Conservation (phyloP, 2,888 invertebrate species). For the Syritta pipiens region DNA sequence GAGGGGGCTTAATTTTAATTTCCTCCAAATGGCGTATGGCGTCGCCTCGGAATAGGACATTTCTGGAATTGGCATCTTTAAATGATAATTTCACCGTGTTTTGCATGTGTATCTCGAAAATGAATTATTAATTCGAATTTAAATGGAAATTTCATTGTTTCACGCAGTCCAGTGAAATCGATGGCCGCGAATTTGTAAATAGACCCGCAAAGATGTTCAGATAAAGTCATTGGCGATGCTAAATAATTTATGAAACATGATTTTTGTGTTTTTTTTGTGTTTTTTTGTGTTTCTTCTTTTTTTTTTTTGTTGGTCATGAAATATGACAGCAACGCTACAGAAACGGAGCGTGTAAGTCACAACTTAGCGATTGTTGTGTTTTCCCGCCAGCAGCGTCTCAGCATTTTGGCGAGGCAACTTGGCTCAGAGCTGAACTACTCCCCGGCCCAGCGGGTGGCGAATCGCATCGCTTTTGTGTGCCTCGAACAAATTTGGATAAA, state of each 20-base stretch:
- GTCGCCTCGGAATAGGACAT: slow-evolving; percentile 21
- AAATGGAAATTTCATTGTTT: slow-evolving; percentile 34
- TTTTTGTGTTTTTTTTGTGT: too few species aligned
- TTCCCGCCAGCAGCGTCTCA: too few species aligned
- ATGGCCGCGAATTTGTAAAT: slow-evolving; percentile 35
- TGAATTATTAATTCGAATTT: slow-evolving; percentile 45
- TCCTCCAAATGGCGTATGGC: slow-evolving; percentile 29
- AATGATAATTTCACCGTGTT: slow-evolving; percentile 16
- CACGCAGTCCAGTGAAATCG: neutral
- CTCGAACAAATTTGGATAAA: slow-evolving; percentile 54
- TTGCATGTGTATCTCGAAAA: slow-evolving; percentile 9
- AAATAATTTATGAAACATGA: slow-evolving; percentile 22
- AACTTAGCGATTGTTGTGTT: too few species aligned
- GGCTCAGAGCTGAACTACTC: slow-evolving; percentile 7
- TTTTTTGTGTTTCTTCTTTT: too few species aligned
- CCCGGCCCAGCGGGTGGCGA: slow-evolving; percentile 51
- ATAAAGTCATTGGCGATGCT: slow-evolving; percentile 48
- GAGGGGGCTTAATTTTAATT: slow-evolving; percentile 17
- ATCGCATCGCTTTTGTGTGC: slow-evolving; percentile 2
- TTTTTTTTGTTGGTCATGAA: too few species aligned
- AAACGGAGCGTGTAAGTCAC: too few species aligned
- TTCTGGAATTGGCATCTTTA: neutral
- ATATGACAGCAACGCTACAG: too few species aligned
- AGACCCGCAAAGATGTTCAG: slow-evolving; percentile 33
- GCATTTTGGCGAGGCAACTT: slow-evolving; percentile 32